Evolutionary conservation across 2,113 vertebrate species (phyloP).

Genomic region (Eulacestoma nigropectus): DNA sequence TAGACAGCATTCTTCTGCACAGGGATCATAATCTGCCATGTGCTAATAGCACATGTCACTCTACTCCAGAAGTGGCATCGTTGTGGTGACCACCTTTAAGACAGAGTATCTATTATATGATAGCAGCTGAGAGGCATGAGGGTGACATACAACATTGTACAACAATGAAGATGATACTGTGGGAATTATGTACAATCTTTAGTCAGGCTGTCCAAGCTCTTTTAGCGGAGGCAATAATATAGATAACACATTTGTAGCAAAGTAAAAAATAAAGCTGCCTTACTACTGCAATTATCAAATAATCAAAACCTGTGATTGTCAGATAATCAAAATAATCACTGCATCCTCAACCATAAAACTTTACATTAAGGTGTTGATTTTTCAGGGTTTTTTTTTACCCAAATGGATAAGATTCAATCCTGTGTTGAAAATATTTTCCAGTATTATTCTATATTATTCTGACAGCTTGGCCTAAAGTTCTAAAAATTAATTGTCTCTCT

Average conservation of each 20-base stretch:
- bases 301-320: not conserved
- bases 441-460: not conserved
- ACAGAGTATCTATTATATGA: not conserved
- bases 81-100: not conserved
- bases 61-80: not conserved
- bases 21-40: conserved; percentile 12
- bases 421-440: not conserved
- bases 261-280: not conserved
- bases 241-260: not conserved
- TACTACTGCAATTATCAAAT: not conserved
- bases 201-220: not conserved
- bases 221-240: not conserved
- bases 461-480: not conserved
- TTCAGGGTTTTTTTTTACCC: not conserved
- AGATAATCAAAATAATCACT: not conserved
- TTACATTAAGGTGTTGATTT: not conserved
- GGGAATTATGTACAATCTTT: not conserved
- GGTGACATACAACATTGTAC: not conserved
- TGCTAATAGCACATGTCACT: conserved; percentile 6
- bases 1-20: not conserved
- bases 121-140: not conserved
- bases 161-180: not conserved
- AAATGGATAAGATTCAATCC: not conserved
- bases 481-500: not conserved
- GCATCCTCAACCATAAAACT: not conserved